Percentiles rank a stretch among this genome's conserved stretches.
These are phyloP conservation scores for Epinotia brunnichana DNA, from an alignment of 2,888 invertebrate genomes.

Conservation along the genomic window DNA sequence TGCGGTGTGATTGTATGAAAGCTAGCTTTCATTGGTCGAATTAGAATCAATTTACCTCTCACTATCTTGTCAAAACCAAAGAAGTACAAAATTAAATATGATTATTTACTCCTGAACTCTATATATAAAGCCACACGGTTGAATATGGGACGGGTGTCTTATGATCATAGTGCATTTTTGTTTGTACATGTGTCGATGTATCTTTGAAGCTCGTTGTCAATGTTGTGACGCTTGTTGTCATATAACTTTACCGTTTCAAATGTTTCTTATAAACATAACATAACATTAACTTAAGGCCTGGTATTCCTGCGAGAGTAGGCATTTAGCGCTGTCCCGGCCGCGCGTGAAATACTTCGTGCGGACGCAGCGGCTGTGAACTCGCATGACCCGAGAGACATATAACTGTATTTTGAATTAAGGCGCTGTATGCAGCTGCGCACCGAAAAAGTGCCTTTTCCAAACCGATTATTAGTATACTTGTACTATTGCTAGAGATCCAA, in stretches of 20 bases:
- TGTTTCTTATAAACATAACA: not conserved
- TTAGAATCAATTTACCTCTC: constrained; percentile 11
- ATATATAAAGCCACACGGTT: not conserved
- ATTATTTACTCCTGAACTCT: not conserved
- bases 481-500: too few relatives aligned
- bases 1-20: not conserved
- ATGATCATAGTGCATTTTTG: not conserved
- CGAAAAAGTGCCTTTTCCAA: too few relatives aligned
- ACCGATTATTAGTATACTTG: too few relatives aligned
- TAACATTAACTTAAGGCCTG: too few relatives aligned
- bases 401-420: too few relatives aligned
- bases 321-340: too few relatives aligned
- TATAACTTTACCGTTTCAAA: not conserved
- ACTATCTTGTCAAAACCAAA: not conserved
- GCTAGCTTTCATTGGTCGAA: constrained; percentile 16
- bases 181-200: not conserved
- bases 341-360: too few relatives aligned
- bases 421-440: too few relatives aligned
- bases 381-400: too few relatives aligned
- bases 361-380: too few relatives aligned
- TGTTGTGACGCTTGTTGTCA: not conserved
- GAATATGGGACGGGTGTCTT: too few relatives aligned
- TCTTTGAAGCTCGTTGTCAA: not conserved
- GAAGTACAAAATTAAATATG: not conserved
- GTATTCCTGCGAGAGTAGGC: too few relatives aligned